A percentile compares a stretch with the other conserved stretches of the same genome.
Evolutionary conservation across 2,113 vertebrate species (phyloP).

Genomic region (Hoplias malabaricus): DNA sequence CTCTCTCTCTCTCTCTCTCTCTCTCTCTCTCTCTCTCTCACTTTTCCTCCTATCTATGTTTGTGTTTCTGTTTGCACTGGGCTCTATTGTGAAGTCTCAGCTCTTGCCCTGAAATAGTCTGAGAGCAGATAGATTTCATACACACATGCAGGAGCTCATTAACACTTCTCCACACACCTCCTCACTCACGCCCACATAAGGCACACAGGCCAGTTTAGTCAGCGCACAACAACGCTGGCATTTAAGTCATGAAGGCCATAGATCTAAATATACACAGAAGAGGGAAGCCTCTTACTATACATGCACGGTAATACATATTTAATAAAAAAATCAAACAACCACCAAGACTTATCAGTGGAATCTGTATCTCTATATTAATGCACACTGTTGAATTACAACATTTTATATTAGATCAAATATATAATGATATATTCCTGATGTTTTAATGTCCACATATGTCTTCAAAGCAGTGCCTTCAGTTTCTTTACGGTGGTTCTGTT

Average conservation of each 20-base stretch:
- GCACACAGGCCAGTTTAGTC: constrained; percentile 43
- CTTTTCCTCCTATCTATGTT: constrained; percentile 9
- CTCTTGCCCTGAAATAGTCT: constrained; percentile 37
- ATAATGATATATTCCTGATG: no score
- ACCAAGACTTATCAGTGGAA: no score
- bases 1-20: neutral
- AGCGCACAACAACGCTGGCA: constrained; percentile 38
- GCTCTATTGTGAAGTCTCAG: constrained; percentile 16
- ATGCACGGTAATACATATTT: neutral
- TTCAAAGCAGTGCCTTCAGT: no score
- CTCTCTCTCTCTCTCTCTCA: neutral
- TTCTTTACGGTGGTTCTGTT: no score
- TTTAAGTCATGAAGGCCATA: constrained; percentile 22
- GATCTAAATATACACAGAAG: constrained; percentile 18
- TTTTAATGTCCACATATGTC: no score
- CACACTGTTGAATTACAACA: no score
- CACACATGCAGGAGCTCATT: constrained; percentile 41
- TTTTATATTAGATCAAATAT: no score
- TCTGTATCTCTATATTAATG: no score
- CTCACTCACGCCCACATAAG: constrained; percentile 43
- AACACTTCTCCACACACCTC: constrained; percentile 44
- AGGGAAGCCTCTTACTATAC: constrained; percentile 4
- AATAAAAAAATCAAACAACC: no score
- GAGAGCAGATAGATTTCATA: constrained; percentile 38
- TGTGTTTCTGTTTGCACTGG: constrained; percentile 26